phyloP scores from a whole-genome alignment of 1,140 invertebrate species.

The Epicauta chinensis region DNA sequence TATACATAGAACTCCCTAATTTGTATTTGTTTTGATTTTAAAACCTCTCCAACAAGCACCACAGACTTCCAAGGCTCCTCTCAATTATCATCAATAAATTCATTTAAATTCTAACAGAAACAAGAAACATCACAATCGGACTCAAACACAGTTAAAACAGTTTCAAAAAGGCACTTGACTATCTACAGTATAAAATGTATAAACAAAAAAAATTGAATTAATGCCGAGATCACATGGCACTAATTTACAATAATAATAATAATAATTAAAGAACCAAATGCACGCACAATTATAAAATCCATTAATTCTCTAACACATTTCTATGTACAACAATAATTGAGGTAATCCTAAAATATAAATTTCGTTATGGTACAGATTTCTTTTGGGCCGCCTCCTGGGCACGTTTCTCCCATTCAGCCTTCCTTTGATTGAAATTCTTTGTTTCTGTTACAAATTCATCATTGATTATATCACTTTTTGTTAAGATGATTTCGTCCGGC shows the following conservation, averaged over 20 bases:
- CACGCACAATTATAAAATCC: background rate
- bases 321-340: conserved; percentile 1
- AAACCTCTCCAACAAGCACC: conserved; percentile 14
- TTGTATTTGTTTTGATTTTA: conserved; percentile 6
- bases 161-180: conserved; percentile 20
- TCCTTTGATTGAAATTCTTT: conserved; percentile 63
- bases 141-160: conserved; percentile 4
- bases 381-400: conserved; percentile 59
- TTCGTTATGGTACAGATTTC: conserved; percentile 23
- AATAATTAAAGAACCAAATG: background rate
- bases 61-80: conserved; percentile 17
- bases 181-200: conserved; percentile 20
- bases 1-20: conserved; percentile 11
- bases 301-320: background rate
- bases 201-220: conserved; percentile 18
- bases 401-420: conserved; percentile 67
- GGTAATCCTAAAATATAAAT: conserved; percentile 1
- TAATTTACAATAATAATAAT: conserved; percentile 8
- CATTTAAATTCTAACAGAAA: conserved; percentile 2
- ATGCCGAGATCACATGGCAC: conserved; percentile 24
- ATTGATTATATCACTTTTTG: conserved; percentile 38
- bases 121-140: conserved; percentile 13
- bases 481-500: conserved; percentile 29
- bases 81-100: conserved; percentile 15
- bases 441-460: conserved; percentile 51